Evolutionary conservation across 64 coral and sea anemone genomes (phyloP), one percentile per base, ranked within the genome.

Genomic region (Porites australiensis): DNA sequence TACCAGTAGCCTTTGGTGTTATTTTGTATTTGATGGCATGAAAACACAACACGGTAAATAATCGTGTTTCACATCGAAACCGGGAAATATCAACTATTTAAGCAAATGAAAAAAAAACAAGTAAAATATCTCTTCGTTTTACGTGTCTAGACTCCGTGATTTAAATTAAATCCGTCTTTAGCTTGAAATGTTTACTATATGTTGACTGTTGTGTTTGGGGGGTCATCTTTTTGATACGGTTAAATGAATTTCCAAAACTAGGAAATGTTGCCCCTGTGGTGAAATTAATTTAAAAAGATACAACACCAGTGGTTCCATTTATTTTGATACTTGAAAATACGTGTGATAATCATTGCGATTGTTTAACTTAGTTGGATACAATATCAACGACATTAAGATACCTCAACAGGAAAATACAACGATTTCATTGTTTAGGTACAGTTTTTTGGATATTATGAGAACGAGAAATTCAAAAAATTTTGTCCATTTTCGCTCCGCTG

Each of bases 401-500:
- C 9, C 20, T 59, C 12, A 16, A 61, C 3, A 48, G 6, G 15
- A 6, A 59, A 16, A 44, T 58, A 44, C 23, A 16, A 16, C 7
- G 23, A 79, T 27, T 23, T 21, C 20, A 58, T 27, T 81, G 12
- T 45, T 45, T 9, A 73, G 13, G 18, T 12, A 19, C 13, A 73
- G 27, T 12, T 46, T 73, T 49, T 70, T 27, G 43, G 13, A 47
- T 73, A 37, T 79, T 79, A 58, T 79, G 18, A 19, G n/a, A 64
- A 16, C 12, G 18, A 82, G 55, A 82, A 82, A 82, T 82, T 15
- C 37, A 43, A 64, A 48, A 64, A 64, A 82, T 66, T 37, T 64
- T 64, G 22, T 45, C n/a, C 43, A 15, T 61, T 64, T 82, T 82
- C 79, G 79, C 79, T 82, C 60, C 79, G 44, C 1, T 82, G 79